Evolutionary conservation across 2,888 invertebrate species (phyloP).

Genomic region (Eugnorisma glareosa): DNA sequence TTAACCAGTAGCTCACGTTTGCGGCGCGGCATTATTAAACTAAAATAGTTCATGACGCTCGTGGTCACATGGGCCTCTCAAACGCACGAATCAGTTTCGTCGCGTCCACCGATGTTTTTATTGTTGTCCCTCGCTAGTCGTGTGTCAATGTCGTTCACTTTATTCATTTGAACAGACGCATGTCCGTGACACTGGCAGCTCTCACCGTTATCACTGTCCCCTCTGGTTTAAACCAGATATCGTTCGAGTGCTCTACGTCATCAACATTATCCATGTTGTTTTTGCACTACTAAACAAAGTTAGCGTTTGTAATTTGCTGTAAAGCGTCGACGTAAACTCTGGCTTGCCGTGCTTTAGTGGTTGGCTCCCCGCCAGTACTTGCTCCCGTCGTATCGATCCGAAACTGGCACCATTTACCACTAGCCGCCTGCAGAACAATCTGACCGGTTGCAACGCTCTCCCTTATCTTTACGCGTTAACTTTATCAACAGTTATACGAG

Average conservation of each 20-base stretch:
- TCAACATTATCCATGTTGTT: conserved; percentile 68
- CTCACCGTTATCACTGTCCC: conserved; percentile 69
- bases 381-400: conserved; percentile 75
- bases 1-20: conserved; percentile 64
- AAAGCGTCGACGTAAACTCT: conserved; percentile 75
- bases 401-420: conserved; percentile 71
- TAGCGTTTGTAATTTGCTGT: conserved; percentile 70
- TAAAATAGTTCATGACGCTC: conserved; percentile 71
- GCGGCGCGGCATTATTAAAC: conserved; percentile 61
- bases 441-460: conserved; percentile 68
- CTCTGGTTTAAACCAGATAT: conserved; percentile 71
- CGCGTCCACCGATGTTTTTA: conserved; percentile 67
- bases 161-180: conserved; percentile 70
- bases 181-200: conserved; percentile 76
- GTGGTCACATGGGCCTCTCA: conserved; percentile 63
- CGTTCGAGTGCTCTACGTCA: conserved; percentile 67
- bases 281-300: conserved; percentile 73
- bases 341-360: conserved; percentile 78
- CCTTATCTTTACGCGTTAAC: conserved; percentile 68
- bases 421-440: conserved; percentile 65
- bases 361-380: conserved; percentile 83
- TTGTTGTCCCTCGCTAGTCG: conserved; percentile 65
- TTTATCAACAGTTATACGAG: conserved; percentile 63
- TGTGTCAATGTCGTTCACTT: conserved; percentile 73
- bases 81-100: conserved; percentile 59